These are phyloP conservation scores for Monochamus alternatus DNA, from an alignment of 2,888 invertebrate species.

Conservation along the genomic window DNA sequence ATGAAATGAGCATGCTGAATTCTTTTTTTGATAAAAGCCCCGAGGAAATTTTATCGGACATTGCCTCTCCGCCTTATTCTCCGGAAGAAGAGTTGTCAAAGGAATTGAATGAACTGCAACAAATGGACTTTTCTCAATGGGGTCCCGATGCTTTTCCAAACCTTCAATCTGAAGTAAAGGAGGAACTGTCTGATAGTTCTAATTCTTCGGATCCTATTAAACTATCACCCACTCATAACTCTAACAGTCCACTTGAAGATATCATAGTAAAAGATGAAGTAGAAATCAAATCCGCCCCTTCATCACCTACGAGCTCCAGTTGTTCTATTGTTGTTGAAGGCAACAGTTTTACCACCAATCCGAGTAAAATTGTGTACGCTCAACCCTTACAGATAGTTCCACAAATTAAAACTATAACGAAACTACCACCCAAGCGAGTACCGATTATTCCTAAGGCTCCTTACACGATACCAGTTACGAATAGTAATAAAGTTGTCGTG, in stretches of 20 bases:
- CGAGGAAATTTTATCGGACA: slow-evolving; percentile 67
- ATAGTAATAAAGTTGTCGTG: slow-evolving; percentile 56
- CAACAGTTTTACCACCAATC: background rate
- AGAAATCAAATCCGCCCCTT: slow-evolving; percentile 46
- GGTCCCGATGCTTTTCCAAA: slow-evolving; percentile 58
- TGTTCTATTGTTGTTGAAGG: slow-evolving; percentile 31
- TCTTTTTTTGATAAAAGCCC: slow-evolving; percentile 66
- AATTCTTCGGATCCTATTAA: slow-evolving; percentile 57
- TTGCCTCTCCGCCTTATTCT: slow-evolving; percentile 57
- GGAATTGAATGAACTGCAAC: slow-evolving; percentile 52
- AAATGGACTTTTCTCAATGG: slow-evolving; percentile 57
- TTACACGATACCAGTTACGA: slow-evolving; percentile 50
- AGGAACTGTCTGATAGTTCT: slow-evolving; percentile 56
- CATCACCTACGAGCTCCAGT: slow-evolving; percentile 35
- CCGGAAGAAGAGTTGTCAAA: slow-evolving; percentile 48
- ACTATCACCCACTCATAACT: slow-evolving; percentile 55
- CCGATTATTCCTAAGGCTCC: slow-evolving; percentile 61
- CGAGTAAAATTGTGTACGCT: slow-evolving; percentile 45
- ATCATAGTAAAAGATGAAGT: slow-evolving; percentile 42
- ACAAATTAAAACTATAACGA: slow-evolving; percentile 45
- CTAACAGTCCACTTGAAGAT: slow-evolving; percentile 36
- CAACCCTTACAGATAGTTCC: slow-evolving; percentile 51
- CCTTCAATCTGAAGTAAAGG: slow-evolving; percentile 61
- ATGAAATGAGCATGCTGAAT: slow-evolving; percentile 65
- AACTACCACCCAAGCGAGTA: slow-evolving; percentile 55